Evolutionary conservation across 2,797 vertebrate species (phyloP), one percentile per base, ranked within the genome.

Genomic region (Meda fulgida): DNA sequence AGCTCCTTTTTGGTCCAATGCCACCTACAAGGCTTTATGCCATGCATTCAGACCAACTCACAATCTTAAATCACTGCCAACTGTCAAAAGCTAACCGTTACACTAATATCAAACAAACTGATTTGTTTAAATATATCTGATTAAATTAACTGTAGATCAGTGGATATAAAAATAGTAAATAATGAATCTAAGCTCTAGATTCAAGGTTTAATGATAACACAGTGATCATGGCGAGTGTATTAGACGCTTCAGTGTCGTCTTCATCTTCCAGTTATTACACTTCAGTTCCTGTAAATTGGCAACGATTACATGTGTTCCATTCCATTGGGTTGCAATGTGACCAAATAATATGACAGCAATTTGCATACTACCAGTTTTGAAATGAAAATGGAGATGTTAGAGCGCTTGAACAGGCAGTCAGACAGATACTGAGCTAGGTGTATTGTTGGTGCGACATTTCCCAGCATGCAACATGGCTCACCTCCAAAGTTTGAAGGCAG

Each of bases 381-480:
- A 83, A 53, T 4, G 29, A 29, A 23, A n/a, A 70, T 43, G 26
- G 29, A 1, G 4, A 46, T 36, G 51, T 81, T 34, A 60, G 11
- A 71, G 21, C n/a, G 7, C 23, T 71, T 63, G 19, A 80, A 63
- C 40, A 75, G 71, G 40, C 73, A 78, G 48, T 43, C 36, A 78
- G 43, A 38, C 5, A 77, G 79, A 43, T 7, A 87, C 55, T 19
- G 23, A 65, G 43, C 70, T 63, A 67, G 40, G 78, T 79, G 67
- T 58, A 71, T 53, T 69, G 23, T 46, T 55, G 65, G 8, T 36
- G 79, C 79, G 83, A 77, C 26, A 46, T 77, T 43, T 87, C 46
- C 63, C 81, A 81, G 79, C 88, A 84, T 81, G 60, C 86, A 73
- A 43, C 46, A 78, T 78, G 73, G 72, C 58, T 85, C 53, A 36